Evolutionary conservation across 2,797 vertebrate species (phyloP).

Genomic region (Rhodeus uyekii): DNA sequence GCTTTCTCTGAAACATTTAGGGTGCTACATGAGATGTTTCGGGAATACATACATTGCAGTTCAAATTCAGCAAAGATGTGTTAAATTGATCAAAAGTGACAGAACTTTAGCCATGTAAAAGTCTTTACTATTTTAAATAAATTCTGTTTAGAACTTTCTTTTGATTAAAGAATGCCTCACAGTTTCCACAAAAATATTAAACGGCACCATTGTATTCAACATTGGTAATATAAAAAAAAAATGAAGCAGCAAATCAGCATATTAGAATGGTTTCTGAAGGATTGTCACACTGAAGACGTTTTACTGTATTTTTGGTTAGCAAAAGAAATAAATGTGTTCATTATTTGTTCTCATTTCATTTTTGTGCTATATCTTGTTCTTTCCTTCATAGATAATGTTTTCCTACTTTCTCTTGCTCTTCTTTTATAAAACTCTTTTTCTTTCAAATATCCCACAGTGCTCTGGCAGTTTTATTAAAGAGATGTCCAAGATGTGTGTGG

Average conservation of each 20-base stretch:
- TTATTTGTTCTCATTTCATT: constrained; percentile 28
- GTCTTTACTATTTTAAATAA: no score
- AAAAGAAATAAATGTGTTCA: background rate
- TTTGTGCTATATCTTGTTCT: background rate
- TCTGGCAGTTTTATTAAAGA: constrained; percentile 39
- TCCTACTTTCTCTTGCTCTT: constrained; percentile 33
- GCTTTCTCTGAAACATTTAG: background rate
- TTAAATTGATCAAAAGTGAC: no score
- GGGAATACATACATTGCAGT: no score
- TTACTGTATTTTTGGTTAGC: background rate
- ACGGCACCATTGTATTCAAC: background rate
- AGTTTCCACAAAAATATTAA: background rate
- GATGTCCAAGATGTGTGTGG: constrained; percentile 6
- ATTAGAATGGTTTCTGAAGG: background rate
- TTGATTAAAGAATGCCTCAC: background rate
- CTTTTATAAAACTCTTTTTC: constrained; percentile 27
- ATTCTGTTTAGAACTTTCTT: no score
- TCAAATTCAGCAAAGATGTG: no score
- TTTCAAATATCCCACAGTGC: constrained; percentile 16
- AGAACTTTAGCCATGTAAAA: no score
- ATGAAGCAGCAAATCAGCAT: background rate
- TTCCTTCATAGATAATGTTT: constrained; percentile 41
- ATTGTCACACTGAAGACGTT: background rate
- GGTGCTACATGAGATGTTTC: background rate
- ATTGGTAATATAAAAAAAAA: background rate